phyloP scores from a whole-genome alignment of 2,113 vertebrate genomes.

The Coregonus clupeaformis region DNA sequence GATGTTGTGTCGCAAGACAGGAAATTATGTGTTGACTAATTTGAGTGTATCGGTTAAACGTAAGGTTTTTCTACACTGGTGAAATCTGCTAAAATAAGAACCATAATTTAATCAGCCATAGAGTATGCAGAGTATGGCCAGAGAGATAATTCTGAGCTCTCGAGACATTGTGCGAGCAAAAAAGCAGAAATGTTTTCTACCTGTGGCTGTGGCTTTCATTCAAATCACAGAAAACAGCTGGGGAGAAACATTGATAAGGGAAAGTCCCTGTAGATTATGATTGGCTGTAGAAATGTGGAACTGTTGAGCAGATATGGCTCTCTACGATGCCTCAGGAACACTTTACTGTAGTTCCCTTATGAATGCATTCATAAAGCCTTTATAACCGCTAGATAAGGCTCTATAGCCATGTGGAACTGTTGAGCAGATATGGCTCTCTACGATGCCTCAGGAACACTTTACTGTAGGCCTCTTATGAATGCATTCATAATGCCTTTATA shows the following conservation, averaged over 20 bases:
- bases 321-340: too few species aligned
- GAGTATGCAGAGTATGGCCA: background rate
- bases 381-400: too few species aligned
- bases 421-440: background rate
- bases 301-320: background rate
- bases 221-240: conserved; percentile 3
- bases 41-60: background rate
- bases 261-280: background rate
- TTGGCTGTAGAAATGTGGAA: background rate
- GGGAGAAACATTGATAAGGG: background rate
- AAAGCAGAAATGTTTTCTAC: background rate
- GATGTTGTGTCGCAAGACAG: background rate
- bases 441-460: too few species aligned
- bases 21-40: background rate
- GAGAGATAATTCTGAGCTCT: background rate
- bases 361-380: too few species aligned
- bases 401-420: background rate
- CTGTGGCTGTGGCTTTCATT: background rate
- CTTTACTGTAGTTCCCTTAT: too few species aligned
- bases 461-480: too few species aligned
- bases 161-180: background rate
- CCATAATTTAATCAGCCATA: background rate
- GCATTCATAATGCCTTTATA: too few species aligned
- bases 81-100: background rate
- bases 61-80: background rate